A percentile compares a stretch with the other conserved stretches of the same genome.
phyloP scores from a whole-genome alignment of 2,113 vertebrate species.

The Vimba vimba region DNA sequence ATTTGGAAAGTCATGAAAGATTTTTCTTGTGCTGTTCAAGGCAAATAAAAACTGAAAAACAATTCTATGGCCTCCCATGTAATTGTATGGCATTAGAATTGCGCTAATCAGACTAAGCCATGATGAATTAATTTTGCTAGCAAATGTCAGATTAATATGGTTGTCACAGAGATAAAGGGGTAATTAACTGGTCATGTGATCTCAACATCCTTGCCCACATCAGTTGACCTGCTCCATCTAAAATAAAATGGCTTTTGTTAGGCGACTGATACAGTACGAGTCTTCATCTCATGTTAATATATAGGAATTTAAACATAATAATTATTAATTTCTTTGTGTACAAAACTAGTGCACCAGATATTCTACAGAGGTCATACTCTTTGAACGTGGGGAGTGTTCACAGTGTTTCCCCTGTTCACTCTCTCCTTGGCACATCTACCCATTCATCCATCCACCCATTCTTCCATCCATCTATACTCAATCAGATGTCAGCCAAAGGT shows the following conservation, averaged over 20 bases:
- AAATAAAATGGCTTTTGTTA: neutral
- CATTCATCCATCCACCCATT: slow-evolving; percentile 34
- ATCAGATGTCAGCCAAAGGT: slow-evolving; percentile 50
- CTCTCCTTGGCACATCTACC: neutral
- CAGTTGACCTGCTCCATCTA: neutral
- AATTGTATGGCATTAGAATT: neutral
- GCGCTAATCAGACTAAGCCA: neutral
- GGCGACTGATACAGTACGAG: neutral
- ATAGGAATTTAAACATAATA: neutral
- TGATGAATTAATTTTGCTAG: neutral
- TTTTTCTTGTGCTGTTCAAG: too few relatives aligned
- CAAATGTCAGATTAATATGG: neutral
- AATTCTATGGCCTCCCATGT: too few relatives aligned
- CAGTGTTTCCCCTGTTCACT: neutral
- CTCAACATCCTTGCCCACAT: neutral
- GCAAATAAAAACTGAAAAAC: too few relatives aligned
- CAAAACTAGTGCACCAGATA: neutral
- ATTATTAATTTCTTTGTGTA: neutral
- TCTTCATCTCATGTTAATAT: too few relatives aligned
- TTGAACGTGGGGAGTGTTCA: neutral
- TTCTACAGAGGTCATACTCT: neutral
- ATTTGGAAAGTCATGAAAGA: neutral
- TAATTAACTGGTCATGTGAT: neutral
- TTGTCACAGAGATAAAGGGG: neutral
- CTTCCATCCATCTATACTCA: slow-evolving; percentile 43